A percentile compares a stretch with the other conserved stretches of the same genome.
Conservation (phyloP, 2,888 invertebrate species). For the Nomada fabriciana region DNA sequence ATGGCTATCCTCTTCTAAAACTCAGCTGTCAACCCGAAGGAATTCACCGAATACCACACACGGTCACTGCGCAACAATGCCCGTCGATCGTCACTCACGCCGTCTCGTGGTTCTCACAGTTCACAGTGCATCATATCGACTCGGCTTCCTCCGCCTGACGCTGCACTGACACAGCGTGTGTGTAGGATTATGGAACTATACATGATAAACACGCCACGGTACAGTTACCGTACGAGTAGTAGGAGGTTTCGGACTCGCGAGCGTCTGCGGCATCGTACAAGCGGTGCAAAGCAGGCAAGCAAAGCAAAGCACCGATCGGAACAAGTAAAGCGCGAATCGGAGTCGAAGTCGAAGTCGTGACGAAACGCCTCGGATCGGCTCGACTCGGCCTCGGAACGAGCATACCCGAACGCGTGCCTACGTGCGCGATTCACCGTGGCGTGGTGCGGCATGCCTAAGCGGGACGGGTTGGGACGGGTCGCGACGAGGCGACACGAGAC, state of each 20-base stretch:
- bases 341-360: slow-evolving; percentile 43
- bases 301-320: slow-evolving; percentile 45
- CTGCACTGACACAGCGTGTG: slow-evolving; percentile 24
- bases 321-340: slow-evolving; percentile 44
- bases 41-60: background rate
- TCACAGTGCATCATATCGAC: slow-evolving; percentile 50
- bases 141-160: slow-evolving; percentile 39
- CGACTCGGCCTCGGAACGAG: slow-evolving; percentile 53
- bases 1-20: background rate
- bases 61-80: slow-evolving; percentile 11
- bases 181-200: slow-evolving; percentile 42
- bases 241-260: slow-evolving; percentile 1
- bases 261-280: slow-evolving; percentile 16
- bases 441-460: slow-evolving; percentile 32
- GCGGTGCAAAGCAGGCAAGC: slow-evolving; percentile 24
- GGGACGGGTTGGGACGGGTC: slow-evolving; percentile 70
- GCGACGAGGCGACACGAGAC: slow-evolving; percentile 23
- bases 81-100: slow-evolving; percentile 30
- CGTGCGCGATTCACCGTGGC: slow-evolving; percentile 46
- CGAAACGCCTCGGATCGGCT: slow-evolving; percentile 51
- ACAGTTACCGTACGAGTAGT: slow-evolving; percentile 35
- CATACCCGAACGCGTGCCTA: slow-evolving; percentile 59
- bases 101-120: slow-evolving; percentile 27
- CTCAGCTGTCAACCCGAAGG: background rate
- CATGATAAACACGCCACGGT: slow-evolving; percentile 39